Evolutionary conservation across 2,888 invertebrate species (phyloP).

Genomic region (Seira sanloemensis): DNA sequence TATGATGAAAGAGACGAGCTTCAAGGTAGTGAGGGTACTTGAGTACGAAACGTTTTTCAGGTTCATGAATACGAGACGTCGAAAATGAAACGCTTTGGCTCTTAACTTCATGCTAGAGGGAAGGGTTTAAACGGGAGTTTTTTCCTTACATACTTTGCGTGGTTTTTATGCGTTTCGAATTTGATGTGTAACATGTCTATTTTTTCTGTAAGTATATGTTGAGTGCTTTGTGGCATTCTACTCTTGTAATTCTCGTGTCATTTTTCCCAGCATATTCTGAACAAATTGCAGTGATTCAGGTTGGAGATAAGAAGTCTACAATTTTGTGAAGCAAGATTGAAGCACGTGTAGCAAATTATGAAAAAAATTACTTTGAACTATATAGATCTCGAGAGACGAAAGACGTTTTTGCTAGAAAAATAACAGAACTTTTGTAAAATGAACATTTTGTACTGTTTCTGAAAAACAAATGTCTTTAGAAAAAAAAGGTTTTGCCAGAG

Average conservation of each 20-base stretch:
- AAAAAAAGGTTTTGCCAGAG: neutral
- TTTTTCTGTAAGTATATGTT: too few relatives aligned
- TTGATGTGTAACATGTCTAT: neutral
- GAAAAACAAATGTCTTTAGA: neutral
- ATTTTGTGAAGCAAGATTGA: neutral
- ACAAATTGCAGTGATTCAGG: neutral
- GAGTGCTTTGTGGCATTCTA: too few relatives aligned
- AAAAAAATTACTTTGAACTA: slow-evolving; percentile 5
- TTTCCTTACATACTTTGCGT: neutral
- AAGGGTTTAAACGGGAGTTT: neutral
- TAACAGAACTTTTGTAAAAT: neutral
- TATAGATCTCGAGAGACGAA: neutral
- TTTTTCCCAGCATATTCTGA: neutral
- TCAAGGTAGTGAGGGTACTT: too few relatives aligned
- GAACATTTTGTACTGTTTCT: neutral
- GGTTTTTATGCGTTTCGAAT: neutral
- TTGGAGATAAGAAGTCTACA: neutral
- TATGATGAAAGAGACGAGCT: too few relatives aligned
- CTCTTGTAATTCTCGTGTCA: neutral
- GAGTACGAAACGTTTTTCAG: slow-evolving; percentile 16
- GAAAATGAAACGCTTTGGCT: slow-evolving; percentile 6
- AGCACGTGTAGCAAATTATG: slow-evolving; percentile 12
- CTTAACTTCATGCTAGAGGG: neutral
- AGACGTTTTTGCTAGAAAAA: neutral
- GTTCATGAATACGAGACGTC: neutral